A percentile compares a stretch with the other conserved stretches of the same genome.
phyloP scores from a whole-genome alignment of 2,888 invertebrate genomes.

The Amphipoea oculea region DNA sequence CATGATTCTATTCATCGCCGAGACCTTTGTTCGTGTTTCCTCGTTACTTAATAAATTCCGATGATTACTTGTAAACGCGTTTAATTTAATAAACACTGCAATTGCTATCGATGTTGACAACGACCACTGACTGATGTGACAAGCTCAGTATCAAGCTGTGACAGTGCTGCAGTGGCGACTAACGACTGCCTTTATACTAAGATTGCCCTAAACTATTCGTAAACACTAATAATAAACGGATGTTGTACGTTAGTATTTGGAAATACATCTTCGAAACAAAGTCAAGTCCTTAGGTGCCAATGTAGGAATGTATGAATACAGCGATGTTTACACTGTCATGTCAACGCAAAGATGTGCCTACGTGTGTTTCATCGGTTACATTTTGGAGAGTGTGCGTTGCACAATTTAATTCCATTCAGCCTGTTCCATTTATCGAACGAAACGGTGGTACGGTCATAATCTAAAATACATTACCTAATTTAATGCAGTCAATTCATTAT shows the following conservation, averaged over 20 bases:
- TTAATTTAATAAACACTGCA: not conserved
- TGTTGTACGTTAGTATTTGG: not conserved
- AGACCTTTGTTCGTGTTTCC: not conserved
- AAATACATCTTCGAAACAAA: not conserved
- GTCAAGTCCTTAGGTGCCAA: not conserved
- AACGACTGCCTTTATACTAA: not conserved
- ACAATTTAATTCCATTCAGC: too few relatives aligned
- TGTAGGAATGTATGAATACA: not conserved
- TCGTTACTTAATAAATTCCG: not conserved
- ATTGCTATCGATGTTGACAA: not conserved
- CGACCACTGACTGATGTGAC: not conserved
- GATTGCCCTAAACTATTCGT: not conserved
- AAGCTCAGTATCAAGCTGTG: slow-evolving; percentile 1
- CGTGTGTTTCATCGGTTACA: not conserved
- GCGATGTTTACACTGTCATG: not conserved
- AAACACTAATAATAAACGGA: not conserved
- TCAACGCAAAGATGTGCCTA: not conserved
- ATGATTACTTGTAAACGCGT: not conserved
- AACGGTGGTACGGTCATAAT: too few relatives aligned
- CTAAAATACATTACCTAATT: too few relatives aligned
- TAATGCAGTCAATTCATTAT: too few relatives aligned
- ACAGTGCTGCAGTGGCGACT: not conserved
- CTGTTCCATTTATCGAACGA: too few relatives aligned
- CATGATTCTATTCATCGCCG: not conserved
- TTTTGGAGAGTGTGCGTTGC: not conserved